phyloP scores from a whole-genome alignment of 1,140 invertebrate genomes.

The Centruroides sculpturatus region DNA sequence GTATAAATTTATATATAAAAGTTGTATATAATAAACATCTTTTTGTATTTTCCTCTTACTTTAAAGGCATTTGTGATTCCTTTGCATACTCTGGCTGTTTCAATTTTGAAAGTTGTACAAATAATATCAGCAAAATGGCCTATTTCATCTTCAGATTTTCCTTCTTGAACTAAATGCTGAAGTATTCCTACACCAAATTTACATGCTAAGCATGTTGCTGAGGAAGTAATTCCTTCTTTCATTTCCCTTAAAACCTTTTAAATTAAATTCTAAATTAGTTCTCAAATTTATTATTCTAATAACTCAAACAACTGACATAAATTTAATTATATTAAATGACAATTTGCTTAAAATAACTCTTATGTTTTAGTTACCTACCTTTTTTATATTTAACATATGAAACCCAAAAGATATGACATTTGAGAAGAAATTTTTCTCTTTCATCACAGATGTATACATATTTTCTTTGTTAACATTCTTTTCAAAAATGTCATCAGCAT shows the following conservation, averaged over 20 bases:
- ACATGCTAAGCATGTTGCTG: constrained; percentile 12
- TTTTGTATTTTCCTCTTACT: constrained; percentile 5
- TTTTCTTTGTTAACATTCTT: no score
- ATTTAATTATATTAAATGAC: no score
- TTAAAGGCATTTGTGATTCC: constrained; percentile 15
- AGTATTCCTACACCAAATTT: constrained; percentile 12
- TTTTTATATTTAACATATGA: constrained; percentile 4
- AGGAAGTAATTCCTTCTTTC: neutral
- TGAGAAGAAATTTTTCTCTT: neutral
- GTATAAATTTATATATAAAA: neutral
- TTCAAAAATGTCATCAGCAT: no score
- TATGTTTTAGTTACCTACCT: no score
- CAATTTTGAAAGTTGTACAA: constrained; percentile 12
- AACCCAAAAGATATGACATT: neutral
- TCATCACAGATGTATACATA: neutral
- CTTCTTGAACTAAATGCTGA: constrained; percentile 13
- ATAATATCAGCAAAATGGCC: constrained; percentile 8
- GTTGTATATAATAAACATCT: neutral
- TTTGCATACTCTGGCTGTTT: constrained; percentile 13
- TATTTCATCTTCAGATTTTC: constrained; percentile 15
- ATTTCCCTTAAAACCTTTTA: constrained; percentile 7
- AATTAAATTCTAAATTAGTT: no score
- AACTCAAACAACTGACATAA: no score
- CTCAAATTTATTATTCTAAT: no score
- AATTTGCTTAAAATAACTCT: no score